Percentiles rank a stretch among this genome's conserved stretches.
Conservation (phyloP, 2,113 vertebrate genomes). For the Apus apus region DNA sequence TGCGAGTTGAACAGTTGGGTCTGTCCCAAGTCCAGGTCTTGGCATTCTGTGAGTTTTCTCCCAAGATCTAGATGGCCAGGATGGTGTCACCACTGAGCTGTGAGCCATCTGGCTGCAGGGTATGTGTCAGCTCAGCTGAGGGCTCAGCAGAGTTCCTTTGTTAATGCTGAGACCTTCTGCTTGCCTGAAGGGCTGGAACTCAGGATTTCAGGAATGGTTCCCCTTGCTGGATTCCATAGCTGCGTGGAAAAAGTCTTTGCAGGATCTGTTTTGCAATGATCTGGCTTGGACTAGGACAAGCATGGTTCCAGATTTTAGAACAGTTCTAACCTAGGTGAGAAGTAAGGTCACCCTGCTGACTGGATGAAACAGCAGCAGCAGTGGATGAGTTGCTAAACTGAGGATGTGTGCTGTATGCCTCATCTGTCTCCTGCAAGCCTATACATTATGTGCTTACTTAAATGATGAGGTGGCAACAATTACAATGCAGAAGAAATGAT, state of each 20-base stretch:
- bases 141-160: not conserved
- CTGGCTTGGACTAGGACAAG: not conserved
- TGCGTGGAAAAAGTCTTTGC: not conserved
- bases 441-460: not conserved
- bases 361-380: not conserved
- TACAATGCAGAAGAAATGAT: not conserved
- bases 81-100: not conserved
- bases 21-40: not conserved
- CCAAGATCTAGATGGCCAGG: not conserved
- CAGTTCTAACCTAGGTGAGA: not conserved
- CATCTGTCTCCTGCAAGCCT: not conserved
- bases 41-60: not conserved
- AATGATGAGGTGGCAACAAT: constrained; percentile 29
- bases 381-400: not conserved
- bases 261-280: not conserved
- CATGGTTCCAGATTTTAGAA: not conserved
- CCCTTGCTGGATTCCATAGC: not conserved
- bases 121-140: not conserved
- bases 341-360: not conserved
- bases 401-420: not conserved
- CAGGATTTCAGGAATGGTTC: not conserved
- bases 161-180: not conserved
- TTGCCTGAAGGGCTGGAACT: not conserved
- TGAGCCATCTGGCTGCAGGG: not conserved
- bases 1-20: not conserved